A percentile compares a stretch with the other conserved stretches of the same genome.
These are phyloP conservation scores for Sinodicranocentrus sp. DNA, from an alignment of 2,888 invertebrate genomes.

Conservation along the genomic window DNA sequence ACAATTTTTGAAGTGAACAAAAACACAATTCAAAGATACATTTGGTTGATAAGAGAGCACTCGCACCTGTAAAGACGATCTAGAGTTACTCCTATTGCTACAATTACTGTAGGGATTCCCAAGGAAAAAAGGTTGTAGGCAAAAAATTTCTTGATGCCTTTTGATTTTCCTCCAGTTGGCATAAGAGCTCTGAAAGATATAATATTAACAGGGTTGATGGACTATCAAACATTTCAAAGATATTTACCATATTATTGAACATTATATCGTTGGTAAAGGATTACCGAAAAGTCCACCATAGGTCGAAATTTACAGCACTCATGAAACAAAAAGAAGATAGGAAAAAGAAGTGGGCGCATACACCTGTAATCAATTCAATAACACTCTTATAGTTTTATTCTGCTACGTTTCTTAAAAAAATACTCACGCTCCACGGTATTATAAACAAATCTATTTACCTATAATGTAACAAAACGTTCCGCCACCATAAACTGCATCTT, in stretches of 20 bases:
- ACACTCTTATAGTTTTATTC: no score
- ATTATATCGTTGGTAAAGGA: not conserved
- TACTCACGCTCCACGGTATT: no score
- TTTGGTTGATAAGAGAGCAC: not conserved
- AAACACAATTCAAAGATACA: no score
- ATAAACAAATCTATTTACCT: constrained; percentile 49
- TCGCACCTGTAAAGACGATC: constrained; percentile 71
- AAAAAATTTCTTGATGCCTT: constrained; percentile 73
- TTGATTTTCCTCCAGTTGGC: constrained; percentile 72
- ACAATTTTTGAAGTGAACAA: no score
- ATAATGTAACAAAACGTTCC: constrained; percentile 67
- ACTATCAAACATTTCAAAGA: not conserved
- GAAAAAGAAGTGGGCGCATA: constrained; percentile 73
- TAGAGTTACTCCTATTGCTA: constrained; percentile 65
- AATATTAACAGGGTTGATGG: not conserved
- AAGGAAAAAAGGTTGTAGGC: constrained; percentile 67
- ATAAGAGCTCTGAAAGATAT: constrained; percentile 64
- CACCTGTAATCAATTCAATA: constrained; percentile 61
- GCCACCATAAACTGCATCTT: constrained; percentile 53
- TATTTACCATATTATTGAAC: not conserved
- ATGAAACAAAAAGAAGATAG: constrained; percentile 74
- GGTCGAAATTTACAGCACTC: constrained; percentile 73
- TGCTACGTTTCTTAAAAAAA: no score
- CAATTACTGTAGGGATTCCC: constrained; percentile 67
- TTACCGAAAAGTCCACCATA: constrained; percentile 76